Conservation (phyloP, 2,888 invertebrate species). For the Sesia bembeciformis region DNA sequence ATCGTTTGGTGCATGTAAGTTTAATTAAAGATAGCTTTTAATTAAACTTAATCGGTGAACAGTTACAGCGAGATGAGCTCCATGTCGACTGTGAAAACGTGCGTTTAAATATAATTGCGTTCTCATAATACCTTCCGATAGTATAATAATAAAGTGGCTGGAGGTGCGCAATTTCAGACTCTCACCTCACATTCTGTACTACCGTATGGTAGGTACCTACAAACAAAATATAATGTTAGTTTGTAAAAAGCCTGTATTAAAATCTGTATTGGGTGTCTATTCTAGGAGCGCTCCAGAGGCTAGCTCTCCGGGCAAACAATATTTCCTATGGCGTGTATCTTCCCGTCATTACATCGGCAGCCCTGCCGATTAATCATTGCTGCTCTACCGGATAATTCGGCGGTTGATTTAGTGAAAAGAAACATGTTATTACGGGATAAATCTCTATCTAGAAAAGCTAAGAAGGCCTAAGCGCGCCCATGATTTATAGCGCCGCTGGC, state of each 20-base stretch:
- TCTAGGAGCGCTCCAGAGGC: not conserved
- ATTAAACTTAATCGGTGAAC: constrained; percentile 57
- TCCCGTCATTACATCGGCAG: constrained; percentile 58
- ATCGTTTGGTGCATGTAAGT: constrained; percentile 39
- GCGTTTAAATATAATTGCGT: not conserved
- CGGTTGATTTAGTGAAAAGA: constrained; percentile 72
- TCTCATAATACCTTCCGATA: too few species aligned
- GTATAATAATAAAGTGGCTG: too few species aligned
- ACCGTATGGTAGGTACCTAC: too few species aligned
- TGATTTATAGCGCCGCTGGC: constrained; percentile 63
- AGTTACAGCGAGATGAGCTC: constrained; percentile 20
- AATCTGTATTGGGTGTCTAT: not conserved
- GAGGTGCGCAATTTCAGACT: too few species aligned
- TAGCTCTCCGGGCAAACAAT: not conserved
- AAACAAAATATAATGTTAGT: too few species aligned
- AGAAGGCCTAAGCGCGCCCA: constrained; percentile 68
- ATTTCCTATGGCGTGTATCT: constrained; percentile 13
- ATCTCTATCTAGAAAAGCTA: constrained; percentile 75
- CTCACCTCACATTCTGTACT: too few species aligned
- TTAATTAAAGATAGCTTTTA: constrained; percentile 66
- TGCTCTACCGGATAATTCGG: constrained; percentile 74
- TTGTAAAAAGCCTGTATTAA: too few species aligned
- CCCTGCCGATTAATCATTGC: constrained; percentile 64
- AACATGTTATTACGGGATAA: constrained; percentile 73
- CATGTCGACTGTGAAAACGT: not conserved